phyloP scores from a whole-genome alignment of 2,888 invertebrate species.

The Phyllotreta cruciferae region DNA sequence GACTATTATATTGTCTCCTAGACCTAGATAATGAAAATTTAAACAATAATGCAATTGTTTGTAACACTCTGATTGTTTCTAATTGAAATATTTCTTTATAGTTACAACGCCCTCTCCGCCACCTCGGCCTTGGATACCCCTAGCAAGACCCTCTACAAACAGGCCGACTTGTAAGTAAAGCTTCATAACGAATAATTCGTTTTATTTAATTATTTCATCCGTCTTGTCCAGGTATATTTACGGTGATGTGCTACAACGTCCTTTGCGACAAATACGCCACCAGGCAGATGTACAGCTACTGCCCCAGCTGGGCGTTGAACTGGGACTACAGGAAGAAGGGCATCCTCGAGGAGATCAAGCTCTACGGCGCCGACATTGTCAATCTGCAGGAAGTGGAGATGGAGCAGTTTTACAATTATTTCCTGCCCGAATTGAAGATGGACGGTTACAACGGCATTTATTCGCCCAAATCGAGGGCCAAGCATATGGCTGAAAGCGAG shows the following conservation, averaged over 20 bases:
- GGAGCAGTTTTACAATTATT: constrained; percentile 97
- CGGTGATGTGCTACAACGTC: constrained; percentile 99
- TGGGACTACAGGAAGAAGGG: constrained; percentile 99
- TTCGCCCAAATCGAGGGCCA: constrained; percentile 96
- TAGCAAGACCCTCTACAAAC: constrained; percentile 86
- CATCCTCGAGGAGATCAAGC: constrained; percentile 94
- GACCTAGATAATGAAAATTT: too few relatives aligned
- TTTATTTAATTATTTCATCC: not conserved
- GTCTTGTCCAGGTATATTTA: constrained; percentile 81
- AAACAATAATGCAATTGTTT: not conserved
- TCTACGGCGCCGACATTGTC: constrained; percentile 97
- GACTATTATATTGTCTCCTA: too few relatives aligned
- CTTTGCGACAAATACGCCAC: constrained; percentile 99
- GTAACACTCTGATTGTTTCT: not conserved
- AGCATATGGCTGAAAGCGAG: constrained; percentile 97
- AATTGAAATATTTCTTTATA: constrained; percentile 65
- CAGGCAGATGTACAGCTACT: constrained; percentile 98
- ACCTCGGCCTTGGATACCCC: constrained; percentile 93
- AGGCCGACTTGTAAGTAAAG: constrained; percentile 88
- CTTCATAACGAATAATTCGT: too few relatives aligned
- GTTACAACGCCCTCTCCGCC: constrained; percentile 90
- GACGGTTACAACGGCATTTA: constrained; percentile 96
- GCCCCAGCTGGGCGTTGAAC: constrained; percentile 97
- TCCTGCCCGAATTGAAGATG: constrained; percentile 90
- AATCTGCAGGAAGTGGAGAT: constrained; percentile 97